These are phyloP conservation scores for Athalia rosae DNA, from an alignment of 2,888 invertebrate species.

Conservation along the genomic window DNA sequence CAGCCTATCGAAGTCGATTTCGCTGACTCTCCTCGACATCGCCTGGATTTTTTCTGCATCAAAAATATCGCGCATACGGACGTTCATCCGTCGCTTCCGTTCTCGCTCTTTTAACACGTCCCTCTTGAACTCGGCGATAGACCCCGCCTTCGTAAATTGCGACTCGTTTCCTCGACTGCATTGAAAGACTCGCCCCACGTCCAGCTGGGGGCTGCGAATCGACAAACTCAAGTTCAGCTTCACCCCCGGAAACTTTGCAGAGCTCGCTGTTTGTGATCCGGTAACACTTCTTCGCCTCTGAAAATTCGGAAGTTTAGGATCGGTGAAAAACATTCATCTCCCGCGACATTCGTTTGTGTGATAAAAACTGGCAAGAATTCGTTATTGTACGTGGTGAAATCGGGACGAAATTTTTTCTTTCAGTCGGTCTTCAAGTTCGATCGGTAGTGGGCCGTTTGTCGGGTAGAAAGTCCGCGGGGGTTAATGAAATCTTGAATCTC, in stretches of 20 bases:
- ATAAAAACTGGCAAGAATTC: too few relatives aligned
- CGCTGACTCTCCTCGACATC: constrained; percentile 32
- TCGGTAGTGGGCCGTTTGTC: too few relatives aligned
- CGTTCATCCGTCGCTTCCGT: constrained; percentile 46
- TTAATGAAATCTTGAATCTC: too few relatives aligned
- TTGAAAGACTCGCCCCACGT: constrained; percentile 5
- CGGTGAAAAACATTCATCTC: too few relatives aligned
- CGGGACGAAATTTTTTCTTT: background rate
- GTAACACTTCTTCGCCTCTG: constrained; percentile 40
- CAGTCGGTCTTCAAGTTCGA: background rate
- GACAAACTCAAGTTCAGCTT: constrained; percentile 31
- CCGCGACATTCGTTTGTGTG: too few relatives aligned
- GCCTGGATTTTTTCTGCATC: constrained; percentile 43
- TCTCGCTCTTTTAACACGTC: constrained; percentile 38
- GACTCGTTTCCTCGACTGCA: constrained; percentile 41
- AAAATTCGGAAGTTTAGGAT: background rate
- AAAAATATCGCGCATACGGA: constrained; percentile 30
- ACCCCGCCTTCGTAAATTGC: constrained; percentile 49
- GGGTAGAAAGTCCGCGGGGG: too few relatives aligned
- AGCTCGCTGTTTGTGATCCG: constrained; percentile 25
- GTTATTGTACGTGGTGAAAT: too few relatives aligned
- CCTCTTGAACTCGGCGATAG: constrained; percentile 50
- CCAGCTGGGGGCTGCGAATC: constrained; percentile 33
- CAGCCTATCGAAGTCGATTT: constrained; percentile 54
- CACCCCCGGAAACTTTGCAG: constrained; percentile 5